Evolutionary conservation across 2,113 vertebrate species (phyloP).

Genomic region (Petrocephalus microphthalmus): DNA sequence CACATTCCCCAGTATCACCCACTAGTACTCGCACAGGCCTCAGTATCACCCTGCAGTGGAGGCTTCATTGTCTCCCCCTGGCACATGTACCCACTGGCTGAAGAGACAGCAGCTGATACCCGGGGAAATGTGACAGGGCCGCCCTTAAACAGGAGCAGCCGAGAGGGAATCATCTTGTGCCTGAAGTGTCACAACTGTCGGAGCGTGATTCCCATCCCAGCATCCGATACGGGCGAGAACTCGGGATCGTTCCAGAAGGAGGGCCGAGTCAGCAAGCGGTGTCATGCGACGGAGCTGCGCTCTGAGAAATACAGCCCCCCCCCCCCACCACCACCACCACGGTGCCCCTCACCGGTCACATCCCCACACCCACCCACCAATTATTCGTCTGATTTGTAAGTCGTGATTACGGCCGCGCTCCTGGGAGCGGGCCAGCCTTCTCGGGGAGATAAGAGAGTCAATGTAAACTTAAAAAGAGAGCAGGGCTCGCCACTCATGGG

Average conservation of each 20-base stretch:
- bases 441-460: conserved; percentile 79
- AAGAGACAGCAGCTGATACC: background rate
- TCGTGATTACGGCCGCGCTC: conserved; percentile 82
- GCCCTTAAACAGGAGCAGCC: background rate
- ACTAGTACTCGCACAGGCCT: background rate
- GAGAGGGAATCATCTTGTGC: background rate
- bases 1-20: background rate
- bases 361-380: conserved; percentile 78
- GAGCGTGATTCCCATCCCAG: background rate
- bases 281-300: conserved; percentile 45
- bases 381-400: conserved; percentile 68
- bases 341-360: conserved; percentile 35
- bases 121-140: background rate
- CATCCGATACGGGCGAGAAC: background rate
- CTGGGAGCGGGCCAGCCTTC: conserved; percentile 68
- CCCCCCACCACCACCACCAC: background rate
- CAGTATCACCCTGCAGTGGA: background rate
- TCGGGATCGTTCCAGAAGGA: background rate
- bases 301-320: conserved; percentile 69
- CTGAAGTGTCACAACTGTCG: background rate
- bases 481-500: conserved; percentile 83
- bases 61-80: background rate
- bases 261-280: background rate
- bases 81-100: conserved; percentile 5
- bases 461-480: conserved; percentile 85